phyloP scores from a whole-genome alignment of 2,888 invertebrate species.

The Scaeva pyrastri region DNA sequence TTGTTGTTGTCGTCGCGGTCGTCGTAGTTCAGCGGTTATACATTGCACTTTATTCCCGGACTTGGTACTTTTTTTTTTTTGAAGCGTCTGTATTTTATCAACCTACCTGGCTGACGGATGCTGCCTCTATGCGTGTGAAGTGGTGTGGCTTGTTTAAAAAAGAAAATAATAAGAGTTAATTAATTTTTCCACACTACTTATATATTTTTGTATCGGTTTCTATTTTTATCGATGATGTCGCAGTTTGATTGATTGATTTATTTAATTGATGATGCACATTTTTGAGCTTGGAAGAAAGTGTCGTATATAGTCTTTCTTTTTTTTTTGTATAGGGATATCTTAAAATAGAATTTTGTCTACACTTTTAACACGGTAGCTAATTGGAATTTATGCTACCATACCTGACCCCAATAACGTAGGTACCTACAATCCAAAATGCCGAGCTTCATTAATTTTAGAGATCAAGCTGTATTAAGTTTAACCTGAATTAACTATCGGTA shows the following conservation, averaged over 20 bases:
- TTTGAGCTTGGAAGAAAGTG: neutral
- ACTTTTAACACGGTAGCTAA: no score
- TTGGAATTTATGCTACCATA: no score
- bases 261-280: neutral
- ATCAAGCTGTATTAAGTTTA: no score
- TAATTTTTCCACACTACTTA: neutral
- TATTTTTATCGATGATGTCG: conserved; percentile 11
- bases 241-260: neutral
- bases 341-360: neutral
- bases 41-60: neutral
- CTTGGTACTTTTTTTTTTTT: neutral
- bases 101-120: neutral
- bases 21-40: conserved; percentile 43
- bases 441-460: no score
- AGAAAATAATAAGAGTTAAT: conserved; percentile 11
- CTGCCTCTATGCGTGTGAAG: neutral
- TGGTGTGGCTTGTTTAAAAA: conserved; percentile 18
- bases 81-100: neutral
- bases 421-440: no score
- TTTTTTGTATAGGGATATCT: neutral
- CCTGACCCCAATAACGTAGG: no score
- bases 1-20: no score
- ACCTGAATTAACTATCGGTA: no score
- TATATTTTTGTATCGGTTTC: neutral
- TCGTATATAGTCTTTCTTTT: neutral